Base-by-base conservation (phyloP, 2,888 invertebrate species). In the Petrolisthes manimaculis region DNA sequence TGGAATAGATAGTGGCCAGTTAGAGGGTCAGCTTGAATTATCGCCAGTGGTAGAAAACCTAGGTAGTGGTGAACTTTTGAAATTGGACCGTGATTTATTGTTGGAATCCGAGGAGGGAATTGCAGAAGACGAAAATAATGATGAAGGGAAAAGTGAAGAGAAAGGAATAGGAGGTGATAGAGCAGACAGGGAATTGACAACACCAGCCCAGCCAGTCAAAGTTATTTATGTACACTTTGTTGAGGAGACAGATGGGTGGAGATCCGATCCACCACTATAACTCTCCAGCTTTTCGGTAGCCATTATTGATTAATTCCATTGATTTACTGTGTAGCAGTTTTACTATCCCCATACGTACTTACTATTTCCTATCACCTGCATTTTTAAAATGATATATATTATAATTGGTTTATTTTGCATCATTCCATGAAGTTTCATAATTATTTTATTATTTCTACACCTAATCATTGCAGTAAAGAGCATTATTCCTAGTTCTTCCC, bases 161-260 rank as follows among this genome's bases (percentile, higher is more conserved):
- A 61, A 80, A 12, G 69, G 69, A 14, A 67, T 67, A 12, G 78
- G 69, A 18, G 21, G 53, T 1, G 83, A 78, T 18, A 37, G 51
- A 18, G 67, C 54, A 5, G 83, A 83, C 8, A 69, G 78, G 24
- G 83, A 83, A 18, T 77, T 69, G 21, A 78, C 67, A 55, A 83
- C 83, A 54, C 55, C 67, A 24, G 67, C 88, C 18, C 88, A 88
- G 81, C 84, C 88, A 8, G 88, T 88, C 18, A 80, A 88, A 81
- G 88, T 88, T 71, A 88, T 88, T 54, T 88, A 88, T 55, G 88
- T 88, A 3, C 86, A 86, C 4, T 79, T 86, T 77, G 82, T 86
- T 12, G 86, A 83, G 24, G 83, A 83, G 24, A 24, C 83, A 6
- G 24, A 54, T 6, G 83, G 75, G 53, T 83, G 83, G 83, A 83